These are phyloP conservation scores for Homalodisca vitripennis DNA, from an alignment of 1,140 invertebrate species.

Conservation along the genomic window DNA sequence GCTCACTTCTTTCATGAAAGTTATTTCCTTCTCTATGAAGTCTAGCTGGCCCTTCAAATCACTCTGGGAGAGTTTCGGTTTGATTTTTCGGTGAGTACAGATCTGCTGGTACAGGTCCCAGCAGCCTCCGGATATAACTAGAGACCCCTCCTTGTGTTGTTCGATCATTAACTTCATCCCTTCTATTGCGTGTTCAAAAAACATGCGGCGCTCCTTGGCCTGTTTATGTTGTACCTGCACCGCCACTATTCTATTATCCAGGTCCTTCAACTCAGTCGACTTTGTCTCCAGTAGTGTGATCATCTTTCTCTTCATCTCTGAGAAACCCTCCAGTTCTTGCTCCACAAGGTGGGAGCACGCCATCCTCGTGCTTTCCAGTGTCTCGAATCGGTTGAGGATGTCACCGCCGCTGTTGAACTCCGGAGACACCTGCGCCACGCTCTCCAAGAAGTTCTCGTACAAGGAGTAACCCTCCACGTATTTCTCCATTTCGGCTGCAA, in stretches of 20 bases:
- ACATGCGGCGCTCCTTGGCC: too few species aligned
- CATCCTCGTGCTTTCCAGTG: neutral
- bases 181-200: too few species aligned
- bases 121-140: too few species aligned
- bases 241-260: neutral
- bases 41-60: too few species aligned
- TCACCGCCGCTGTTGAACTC: neutral
- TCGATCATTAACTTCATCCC: too few species aligned
- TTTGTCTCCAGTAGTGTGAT: neutral
- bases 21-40: too few species aligned
- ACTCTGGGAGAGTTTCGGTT: too few species aligned
- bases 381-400: neutral
- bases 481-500: neutral
- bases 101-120: too few species aligned
- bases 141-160: too few species aligned
- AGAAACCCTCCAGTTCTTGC: neutral
- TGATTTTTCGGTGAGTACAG: too few species aligned
- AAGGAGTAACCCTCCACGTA: neutral
- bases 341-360: neutral
- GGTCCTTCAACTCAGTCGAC: neutral
- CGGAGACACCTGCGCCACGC: neutral
- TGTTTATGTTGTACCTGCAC: too few species aligned
- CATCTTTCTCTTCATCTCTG: neutral
- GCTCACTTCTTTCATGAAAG: too few species aligned
- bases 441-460: neutral